Conservation (phyloP, 2,797 vertebrate species). For the Epinephelus awoara region DNA sequence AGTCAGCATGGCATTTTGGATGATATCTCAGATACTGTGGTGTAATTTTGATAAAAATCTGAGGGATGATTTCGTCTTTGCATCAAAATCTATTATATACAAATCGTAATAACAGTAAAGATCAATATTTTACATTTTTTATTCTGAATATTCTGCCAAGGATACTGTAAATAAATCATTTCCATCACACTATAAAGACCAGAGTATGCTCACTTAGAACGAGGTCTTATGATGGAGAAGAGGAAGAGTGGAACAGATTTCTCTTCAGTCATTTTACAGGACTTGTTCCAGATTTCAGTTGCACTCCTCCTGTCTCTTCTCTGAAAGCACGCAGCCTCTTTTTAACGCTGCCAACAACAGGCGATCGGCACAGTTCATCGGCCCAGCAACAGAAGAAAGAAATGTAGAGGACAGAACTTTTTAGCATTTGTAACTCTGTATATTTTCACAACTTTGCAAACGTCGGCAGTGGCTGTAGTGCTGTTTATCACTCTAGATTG, state of each 20-base stretch:
- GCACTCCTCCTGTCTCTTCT: not conserved
- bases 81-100: not conserved
- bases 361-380: not conserved
- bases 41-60: not conserved
- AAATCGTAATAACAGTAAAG: not conserved
- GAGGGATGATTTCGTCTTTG: not conserved
- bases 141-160: not conserved
- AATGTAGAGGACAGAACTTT: not conserved
- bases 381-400: not conserved
- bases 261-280: not conserved
- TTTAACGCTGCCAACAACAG: not conserved
- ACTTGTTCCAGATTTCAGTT: conserved; percentile 15
- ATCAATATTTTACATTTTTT: not conserved
- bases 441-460: not conserved
- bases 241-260: conserved; percentile 8
- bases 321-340: not conserved
- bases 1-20: not conserved
- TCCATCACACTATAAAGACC: not conserved
- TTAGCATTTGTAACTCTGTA: not conserved
- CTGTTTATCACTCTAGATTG: not conserved
- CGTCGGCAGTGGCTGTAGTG: not conserved
- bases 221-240: not conserved
- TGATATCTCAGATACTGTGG: not conserved
- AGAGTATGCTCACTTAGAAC: not conserved
- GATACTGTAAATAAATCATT: not conserved